A percentile compares a stretch with the other conserved stretches of the same genome.
These are phyloP conservation scores for Polydrusus tereticollis DNA, from an alignment of 2,888 invertebrate genomes.

Conservation along the genomic window DNA sequence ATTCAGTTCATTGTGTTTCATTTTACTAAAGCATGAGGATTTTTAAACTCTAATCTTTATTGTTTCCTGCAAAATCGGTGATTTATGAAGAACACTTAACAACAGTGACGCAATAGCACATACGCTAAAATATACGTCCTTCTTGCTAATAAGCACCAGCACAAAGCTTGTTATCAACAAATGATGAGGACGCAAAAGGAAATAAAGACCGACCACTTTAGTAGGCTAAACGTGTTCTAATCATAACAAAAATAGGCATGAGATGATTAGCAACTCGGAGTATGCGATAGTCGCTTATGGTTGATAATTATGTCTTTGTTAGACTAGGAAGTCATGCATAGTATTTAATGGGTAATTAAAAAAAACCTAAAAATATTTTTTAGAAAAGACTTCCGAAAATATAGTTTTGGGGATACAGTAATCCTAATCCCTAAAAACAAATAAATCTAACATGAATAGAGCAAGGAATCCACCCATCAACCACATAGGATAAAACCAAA, in stretches of 20 bases:
- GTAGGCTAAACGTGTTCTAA: slow-evolving; percentile 10
- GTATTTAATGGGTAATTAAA: neutral
- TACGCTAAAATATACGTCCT: neutral
- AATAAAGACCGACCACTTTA: slow-evolving; percentile 2
- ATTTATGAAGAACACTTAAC: neutral
- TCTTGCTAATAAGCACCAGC: neutral
- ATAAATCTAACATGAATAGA: too few relatives aligned
- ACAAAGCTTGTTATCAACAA: neutral
- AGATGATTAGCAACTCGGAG: slow-evolving; percentile 3
- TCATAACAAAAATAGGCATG: slow-evolving; percentile 5
- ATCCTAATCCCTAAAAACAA: too few relatives aligned
- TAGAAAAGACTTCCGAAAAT: neutral
- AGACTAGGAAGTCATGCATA: slow-evolving; percentile 2
- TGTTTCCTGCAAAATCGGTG: neutral
- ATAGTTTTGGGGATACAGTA: too few relatives aligned
- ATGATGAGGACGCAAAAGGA: slow-evolving; percentile 7
- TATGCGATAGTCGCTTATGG: slow-evolving; percentile 5
- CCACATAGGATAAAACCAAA: too few relatives aligned
- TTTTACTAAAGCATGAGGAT: neutral
- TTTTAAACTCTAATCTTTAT: neutral
- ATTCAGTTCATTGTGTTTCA: neutral
- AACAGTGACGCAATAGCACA: neutral
- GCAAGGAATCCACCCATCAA: too few relatives aligned
- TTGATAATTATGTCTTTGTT: slow-evolving; percentile 8
- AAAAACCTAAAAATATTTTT: neutral